Conservation (phyloP, 2,888 invertebrate species). For the Lissonota sp. region DNA sequence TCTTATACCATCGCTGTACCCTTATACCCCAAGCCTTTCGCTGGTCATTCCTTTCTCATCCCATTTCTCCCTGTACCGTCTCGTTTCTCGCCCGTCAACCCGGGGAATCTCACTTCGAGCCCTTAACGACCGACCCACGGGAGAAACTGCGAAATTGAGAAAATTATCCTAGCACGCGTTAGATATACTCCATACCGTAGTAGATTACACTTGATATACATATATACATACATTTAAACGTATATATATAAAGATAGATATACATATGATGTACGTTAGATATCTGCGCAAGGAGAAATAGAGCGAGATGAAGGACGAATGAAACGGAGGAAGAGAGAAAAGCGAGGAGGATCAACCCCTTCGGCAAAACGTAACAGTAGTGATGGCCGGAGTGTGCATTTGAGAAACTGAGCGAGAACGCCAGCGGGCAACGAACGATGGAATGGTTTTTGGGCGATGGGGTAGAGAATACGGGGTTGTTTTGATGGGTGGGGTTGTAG, state of each 20-base stretch:
- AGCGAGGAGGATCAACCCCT: constrained; percentile 48
- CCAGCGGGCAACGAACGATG: constrained; percentile 42
- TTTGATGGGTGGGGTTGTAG: constrained; percentile 45
- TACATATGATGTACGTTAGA: constrained; percentile 4
- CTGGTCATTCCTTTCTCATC: constrained; percentile 50
- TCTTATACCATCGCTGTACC: constrained; percentile 72
- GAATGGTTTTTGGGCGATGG: constrained; percentile 44
- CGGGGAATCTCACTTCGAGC: constrained; percentile 82
- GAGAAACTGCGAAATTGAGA: constrained; percentile 83
- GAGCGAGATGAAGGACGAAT: constrained; percentile 5
- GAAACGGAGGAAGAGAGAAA: constrained; percentile 1
- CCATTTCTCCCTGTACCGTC: constrained; percentile 57
- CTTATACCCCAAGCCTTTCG: constrained; percentile 55
- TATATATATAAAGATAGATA: constrained; percentile 2
- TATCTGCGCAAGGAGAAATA: constrained; percentile 21
- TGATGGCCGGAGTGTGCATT: constrained; percentile 53
- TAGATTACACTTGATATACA: constrained; percentile 38
- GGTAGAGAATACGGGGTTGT: constrained; percentile 5
- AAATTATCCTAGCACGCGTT: constrained; percentile 82
- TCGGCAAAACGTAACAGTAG: constrained; percentile 53
- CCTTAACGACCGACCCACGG: constrained; percentile 83
- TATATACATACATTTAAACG: constrained; percentile 11
- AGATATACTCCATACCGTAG: constrained; percentile 74
- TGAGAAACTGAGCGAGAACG: constrained; percentile 56
- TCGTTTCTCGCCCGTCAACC: constrained; percentile 72